Evolutionary conservation across 2,888 invertebrate genomes (phyloP), one percentile per base, ranked within the genome.

Genomic region (Polyploca ridens): DNA sequence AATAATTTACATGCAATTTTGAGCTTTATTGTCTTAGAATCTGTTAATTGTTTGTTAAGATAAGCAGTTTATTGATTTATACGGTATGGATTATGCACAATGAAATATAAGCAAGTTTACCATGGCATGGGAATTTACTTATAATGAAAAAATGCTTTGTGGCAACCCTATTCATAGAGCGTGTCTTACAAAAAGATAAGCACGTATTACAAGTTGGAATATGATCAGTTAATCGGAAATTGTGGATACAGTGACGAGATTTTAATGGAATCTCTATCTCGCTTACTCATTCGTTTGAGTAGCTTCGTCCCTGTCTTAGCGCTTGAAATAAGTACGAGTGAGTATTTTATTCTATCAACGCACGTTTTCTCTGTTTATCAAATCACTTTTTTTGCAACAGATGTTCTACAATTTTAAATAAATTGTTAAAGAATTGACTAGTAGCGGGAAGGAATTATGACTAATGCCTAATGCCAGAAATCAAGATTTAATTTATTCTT

Each of bases 1-100:
- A 76, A 76, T 77, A 72, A 80, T 74, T 70, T 71, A 64, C 72
- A 76, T 67, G 68, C 80, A 68, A 84, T 67, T 81, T 79, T 81
- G 69, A 75, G 71, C 82, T 76, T 73, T 85, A 79, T 70, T 49
- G 7, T 59, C 14, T 16, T 63, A 46, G 46, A 44, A 14, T 46
- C 46, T 14, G 5, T 46, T 46, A 46, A 46, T n/a, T n/a, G 7
- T n/a, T n/a, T n/a, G 14, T 46, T 72, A 74, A 68, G 41, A 13
- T 7, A 38, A 41, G 41, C 41, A 13, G 41, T 41, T 13, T 41
- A 41, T 41, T 41, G 41, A 41, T 41, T 41, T 41, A 13, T 41
- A 5, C 13, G 41, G 41, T 41, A 13, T 4, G 41, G 13, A 41
- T 13, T 41, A 41, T 41, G 38, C 38, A 38, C 0, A 38, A 38